These are phyloP conservation scores for Ophiothrix spiculata DNA, from an alignment of 35 echinoderm and acorn worm species.

Conservation along the genomic window DNA sequence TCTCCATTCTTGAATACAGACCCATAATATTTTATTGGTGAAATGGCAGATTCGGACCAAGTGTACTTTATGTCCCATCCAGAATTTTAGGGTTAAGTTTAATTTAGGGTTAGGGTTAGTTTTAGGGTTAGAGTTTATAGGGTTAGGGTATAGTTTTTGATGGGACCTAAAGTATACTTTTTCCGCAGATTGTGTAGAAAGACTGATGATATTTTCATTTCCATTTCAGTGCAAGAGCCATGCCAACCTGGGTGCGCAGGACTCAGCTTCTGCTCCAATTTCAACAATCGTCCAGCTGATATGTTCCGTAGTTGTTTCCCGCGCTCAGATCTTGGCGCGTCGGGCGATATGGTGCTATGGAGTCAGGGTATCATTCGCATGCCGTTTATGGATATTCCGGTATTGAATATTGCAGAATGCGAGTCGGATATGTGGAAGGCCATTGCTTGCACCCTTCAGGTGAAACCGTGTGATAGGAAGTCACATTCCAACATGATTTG, in stretches of 20 bases:
- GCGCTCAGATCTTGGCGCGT: conserved; percentile 68
- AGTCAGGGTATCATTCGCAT: conserved; percentile 68
- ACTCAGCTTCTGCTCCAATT: conserved; percentile 75
- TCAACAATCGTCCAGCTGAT: conserved; percentile 93
- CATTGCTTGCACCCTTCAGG: conserved; percentile 89
- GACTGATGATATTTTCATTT: conserved; percentile 10
- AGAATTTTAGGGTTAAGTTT: too few species aligned
- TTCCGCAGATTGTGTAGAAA: too few species aligned
- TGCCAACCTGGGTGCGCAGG: conserved; percentile 87
- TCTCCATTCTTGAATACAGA: too few species aligned
- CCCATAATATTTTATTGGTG: too few species aligned
- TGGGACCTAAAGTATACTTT: too few species aligned
- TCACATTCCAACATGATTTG: conserved; percentile 98
- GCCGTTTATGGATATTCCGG: conserved; percentile 79
- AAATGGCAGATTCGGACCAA: too few species aligned
- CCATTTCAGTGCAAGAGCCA: conserved; percentile 90
- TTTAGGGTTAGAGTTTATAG: too few species aligned
- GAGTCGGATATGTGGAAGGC: conserved; percentile 97
- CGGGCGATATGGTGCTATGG: conserved; percentile 72
- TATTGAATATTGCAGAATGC: conserved; percentile 83
- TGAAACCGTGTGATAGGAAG: conserved; percentile 90
- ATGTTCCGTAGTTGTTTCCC: conserved; percentile 78
- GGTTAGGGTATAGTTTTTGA: too few species aligned
- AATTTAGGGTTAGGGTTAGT: too few species aligned
- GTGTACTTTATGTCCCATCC: too few species aligned